Evolutionary conservation across 2,797 vertebrate species (phyloP).

Genomic region (Sebastes paucispinis): DNA sequence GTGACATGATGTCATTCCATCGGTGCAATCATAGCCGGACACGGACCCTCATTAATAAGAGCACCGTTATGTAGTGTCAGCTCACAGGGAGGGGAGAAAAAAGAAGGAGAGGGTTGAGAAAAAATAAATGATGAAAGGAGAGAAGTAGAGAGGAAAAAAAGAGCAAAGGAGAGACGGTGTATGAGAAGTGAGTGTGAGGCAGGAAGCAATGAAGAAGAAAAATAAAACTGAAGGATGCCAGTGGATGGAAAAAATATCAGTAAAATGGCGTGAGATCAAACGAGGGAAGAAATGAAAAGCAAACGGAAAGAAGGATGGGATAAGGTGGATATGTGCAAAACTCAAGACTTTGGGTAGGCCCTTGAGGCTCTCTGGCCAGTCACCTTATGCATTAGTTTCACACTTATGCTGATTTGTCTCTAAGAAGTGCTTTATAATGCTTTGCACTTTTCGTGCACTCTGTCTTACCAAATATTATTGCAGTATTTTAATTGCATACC

Average conservation of each 20-base stretch:
- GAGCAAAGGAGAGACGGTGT: not conserved
- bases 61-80: slow-evolving; percentile 30
- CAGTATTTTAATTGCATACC: not conserved
- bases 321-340: not conserved
- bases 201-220: slow-evolving; percentile 14
- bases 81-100: slow-evolving; percentile 6
- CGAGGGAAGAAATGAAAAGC: slow-evolving; percentile 1
- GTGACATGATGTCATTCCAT: slow-evolving; percentile 76
- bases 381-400: not conserved
- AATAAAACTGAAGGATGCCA: slow-evolving; percentile 3
- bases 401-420: not conserved
- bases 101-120: slow-evolving; percentile 1
- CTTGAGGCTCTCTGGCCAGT: not conserved
- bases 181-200: not conserved
- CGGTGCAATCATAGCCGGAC: slow-evolving; percentile 68
- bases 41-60: slow-evolving; percentile 67
- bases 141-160: not conserved
- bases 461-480: not conserved
- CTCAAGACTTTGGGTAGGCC: not conserved
- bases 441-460: not conserved
- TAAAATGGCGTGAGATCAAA: slow-evolving; percentile 12
- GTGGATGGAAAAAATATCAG: slow-evolving; percentile 9
- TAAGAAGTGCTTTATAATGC: not conserved
- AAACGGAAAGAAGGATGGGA: not conserved
- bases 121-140: slow-evolving; percentile 14